Evolutionary conservation across 35 echinoderm and acorn worm species (phyloP), one percentile per base, ranked within the genome.

Genomic region (Strongylocentrotus purpuratus): DNA sequence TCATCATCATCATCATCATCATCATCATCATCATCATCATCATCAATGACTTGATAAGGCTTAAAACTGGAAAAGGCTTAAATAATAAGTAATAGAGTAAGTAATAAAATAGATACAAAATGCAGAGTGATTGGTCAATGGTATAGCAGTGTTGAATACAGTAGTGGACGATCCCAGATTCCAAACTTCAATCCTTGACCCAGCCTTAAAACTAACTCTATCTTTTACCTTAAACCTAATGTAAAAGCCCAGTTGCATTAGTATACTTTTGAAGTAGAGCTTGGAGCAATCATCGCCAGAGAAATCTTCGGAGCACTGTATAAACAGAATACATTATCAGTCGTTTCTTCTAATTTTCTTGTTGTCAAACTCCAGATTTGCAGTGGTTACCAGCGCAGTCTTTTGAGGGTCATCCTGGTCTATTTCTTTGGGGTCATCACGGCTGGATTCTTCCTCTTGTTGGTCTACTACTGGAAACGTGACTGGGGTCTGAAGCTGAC

Each of bases 381-480:
- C 32, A 59, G 13, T 32, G 95, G 95, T 33, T 98, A 97, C 70
- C 47, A 35, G 41, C 46, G 86, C 46, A 98, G 95, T 87, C 85
- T 78, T 22, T 20, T 95, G 31, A 85, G 95, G 59, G 50, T 93
- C 0, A 58, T 85, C 22, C 46, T 97, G 15, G 88, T 92, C 41
- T 97, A 95, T 59, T 46, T 95, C 70, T 35, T 98, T 7, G 96
- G 96, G 5, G 46, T 97, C 33, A 41, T 95, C 1, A 95, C 97
- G 11, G 96, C 93, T 13, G 97, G 97, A 41, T 48, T 98, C 46
- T 48, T 98, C 33, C 45, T 94, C 8, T 46, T 95, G 45, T 50
- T 98, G 11, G 50, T 98, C 4, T 98, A 97, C 52, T 96, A 97
- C 94, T 98, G 97, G 97, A 97, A 95, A 85, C 96, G 95, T 18